phyloP scores from a whole-genome alignment of 2,113 vertebrate species.

The Diadophis punctatus region DNA sequence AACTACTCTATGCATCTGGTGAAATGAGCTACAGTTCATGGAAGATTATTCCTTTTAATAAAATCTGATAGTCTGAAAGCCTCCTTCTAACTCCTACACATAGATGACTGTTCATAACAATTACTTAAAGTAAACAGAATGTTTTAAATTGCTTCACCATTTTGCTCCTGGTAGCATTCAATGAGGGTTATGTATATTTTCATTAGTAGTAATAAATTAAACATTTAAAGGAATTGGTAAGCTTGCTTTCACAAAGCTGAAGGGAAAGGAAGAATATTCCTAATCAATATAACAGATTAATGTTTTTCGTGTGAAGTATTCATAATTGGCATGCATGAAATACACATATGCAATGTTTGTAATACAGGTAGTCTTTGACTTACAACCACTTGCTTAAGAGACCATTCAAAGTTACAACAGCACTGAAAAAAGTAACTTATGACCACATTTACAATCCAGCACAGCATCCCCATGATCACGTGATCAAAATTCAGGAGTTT shows the following conservation, averaged over 20 bases:
- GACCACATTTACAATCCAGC: neutral
- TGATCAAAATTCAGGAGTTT: neutral
- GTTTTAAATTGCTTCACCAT: conserved; percentile 19
- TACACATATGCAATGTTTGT: neutral
- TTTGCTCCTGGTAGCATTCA: conserved; percentile 40
- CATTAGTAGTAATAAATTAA: conserved; percentile 33
- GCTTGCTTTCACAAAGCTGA: conserved; percentile 41
- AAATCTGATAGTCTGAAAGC: neutral
- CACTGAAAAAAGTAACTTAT: neutral
- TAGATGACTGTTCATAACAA: conserved; percentile 17
- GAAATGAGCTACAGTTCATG: neutral
- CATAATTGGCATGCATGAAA: neutral
- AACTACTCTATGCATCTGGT: neutral
- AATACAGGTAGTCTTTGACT: neutral
- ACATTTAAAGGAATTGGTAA: conserved; percentile 35
- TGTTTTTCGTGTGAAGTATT: conserved; percentile 21
- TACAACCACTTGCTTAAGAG: neutral
- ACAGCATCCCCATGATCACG: neutral
- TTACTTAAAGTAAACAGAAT: conserved; percentile 32
- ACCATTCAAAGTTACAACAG: neutral
- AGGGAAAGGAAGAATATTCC: conserved; percentile 33
- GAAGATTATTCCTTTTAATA: neutral
- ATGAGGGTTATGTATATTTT: conserved; percentile 33
- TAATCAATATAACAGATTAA: conserved; percentile 22
- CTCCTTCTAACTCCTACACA: neutral